Evolutionary conservation across 2,113 vertebrate species (phyloP), one percentile per base, ranked within the genome.

Genomic region (Sapajus apella): DNA sequence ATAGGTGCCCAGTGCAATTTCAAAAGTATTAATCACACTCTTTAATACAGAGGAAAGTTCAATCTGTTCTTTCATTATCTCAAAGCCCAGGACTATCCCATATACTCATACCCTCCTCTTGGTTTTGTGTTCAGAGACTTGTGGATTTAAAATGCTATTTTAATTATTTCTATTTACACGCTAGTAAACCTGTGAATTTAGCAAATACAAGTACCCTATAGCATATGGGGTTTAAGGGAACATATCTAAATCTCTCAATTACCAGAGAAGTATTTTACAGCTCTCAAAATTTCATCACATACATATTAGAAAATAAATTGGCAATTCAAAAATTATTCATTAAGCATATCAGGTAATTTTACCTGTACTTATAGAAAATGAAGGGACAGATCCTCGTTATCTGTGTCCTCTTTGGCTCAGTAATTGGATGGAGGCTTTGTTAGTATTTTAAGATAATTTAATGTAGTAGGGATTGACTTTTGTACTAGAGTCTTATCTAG

Each of bases 11-110:
- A 58, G 6, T 80, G 21, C 17, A 13, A 64, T 95, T 93, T 66
- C 30, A 94, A 1, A 82, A 88, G 80, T 88, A 87, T 90, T 86
- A 56, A 92, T 85, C 17, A 93, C 3, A 18, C 75, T 87, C 84
- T 97, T 58, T 91, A 82, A 95, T 92, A 97, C 1, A 93, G 52
- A 84, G 64, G 66, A 98, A 97, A 95, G 2, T 89, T 94, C 50
- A 18, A 32, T 43, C 61, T 97, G 43, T 40, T 96, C 75, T 90
- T 96, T 92, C 66, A 70, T 97, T 96, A 94, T 52, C 5, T 13
- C 72, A 80, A 61, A 77, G 17, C 17, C 40, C 40, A 94, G 47
- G 95, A 16, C 68, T 86, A 73, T 91, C 32, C 35, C 56, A 35
- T 35, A 30, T 73, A 68, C 55, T 43, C 6, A 32, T 43, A 88